These are phyloP conservation scores for Condylura cristata DNA, from an alignment of 2,113 vertebrate species.

Conservation along the genomic window DNA sequence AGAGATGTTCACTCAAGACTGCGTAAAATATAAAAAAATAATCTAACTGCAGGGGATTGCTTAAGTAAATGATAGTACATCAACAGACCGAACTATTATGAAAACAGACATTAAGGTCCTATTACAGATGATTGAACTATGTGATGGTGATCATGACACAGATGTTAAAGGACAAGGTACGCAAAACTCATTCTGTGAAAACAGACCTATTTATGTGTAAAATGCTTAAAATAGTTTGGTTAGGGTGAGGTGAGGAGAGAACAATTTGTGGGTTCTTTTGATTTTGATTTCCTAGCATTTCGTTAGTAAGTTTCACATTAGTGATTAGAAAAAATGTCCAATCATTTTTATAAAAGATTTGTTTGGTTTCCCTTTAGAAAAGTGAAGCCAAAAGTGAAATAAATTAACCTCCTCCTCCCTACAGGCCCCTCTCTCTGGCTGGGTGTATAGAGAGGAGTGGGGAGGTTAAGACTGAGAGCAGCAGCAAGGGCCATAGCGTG, in stretches of 20 bases:
- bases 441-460: background rate
- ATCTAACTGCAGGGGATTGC: background rate
- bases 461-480: background rate
- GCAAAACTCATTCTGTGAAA: background rate
- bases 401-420: background rate
- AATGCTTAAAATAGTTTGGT: background rate
- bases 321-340: conserved; percentile 23
- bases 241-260: background rate
- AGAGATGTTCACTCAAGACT: background rate
- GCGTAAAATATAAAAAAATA: background rate
- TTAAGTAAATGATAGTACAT: background rate
- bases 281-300: conserved; percentile 15
- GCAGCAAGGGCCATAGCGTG: background rate
- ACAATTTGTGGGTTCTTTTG: background rate
- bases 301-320: background rate
- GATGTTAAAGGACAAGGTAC: background rate
- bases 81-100: background rate
- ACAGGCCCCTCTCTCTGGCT: background rate
- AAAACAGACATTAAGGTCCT: background rate
- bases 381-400: background rate
- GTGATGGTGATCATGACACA: background rate
- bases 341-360: conserved; percentile 24
- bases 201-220: background rate
- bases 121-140: background rate
- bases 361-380: conserved; percentile 44